Percentiles rank a stretch among this genome's conserved stretches.
These are phyloP conservation scores for Camelus bactrianus DNA, from an alignment of 2,113 vertebrate species.

Conservation along the genomic window DNA sequence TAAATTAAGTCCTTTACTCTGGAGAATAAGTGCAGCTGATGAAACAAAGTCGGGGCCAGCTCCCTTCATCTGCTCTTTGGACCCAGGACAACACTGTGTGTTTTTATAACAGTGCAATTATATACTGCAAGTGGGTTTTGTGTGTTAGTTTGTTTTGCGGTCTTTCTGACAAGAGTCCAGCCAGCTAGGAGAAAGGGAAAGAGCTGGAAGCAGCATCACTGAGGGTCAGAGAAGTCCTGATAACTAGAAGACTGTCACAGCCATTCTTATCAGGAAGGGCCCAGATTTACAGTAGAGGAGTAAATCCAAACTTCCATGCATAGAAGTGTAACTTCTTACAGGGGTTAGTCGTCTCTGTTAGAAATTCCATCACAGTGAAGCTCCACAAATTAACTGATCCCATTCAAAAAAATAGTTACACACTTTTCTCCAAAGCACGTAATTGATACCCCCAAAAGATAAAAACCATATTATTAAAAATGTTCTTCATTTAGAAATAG, in stretches of 20 bases:
- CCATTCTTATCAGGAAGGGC: background rate
- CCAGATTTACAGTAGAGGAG: background rate
- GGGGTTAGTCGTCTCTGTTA: background rate
- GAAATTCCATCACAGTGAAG: background rate
- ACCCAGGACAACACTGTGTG: background rate
- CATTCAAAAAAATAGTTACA: background rate
- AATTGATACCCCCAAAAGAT: constrained; percentile 17
- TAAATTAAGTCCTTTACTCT: constrained; percentile 32
- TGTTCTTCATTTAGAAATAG: background rate
- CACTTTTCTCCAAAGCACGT: background rate
- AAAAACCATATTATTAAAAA: background rate
- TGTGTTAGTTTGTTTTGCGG: background rate
- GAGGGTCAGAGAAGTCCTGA: background rate
- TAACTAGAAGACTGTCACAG: background rate
- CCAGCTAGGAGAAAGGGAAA: background rate
- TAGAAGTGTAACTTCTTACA: background rate
- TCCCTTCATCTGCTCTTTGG: constrained; percentile 33
- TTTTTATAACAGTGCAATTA: constrained; percentile 15
- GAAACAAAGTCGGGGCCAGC: background rate
- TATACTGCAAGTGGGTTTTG: background rate
- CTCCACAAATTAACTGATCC: background rate
- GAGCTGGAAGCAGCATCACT: background rate
- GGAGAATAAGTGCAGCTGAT: background rate
- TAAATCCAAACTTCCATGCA: background rate
- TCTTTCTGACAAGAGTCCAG: background rate